Evolutionary conservation across 2,113 vertebrate genomes (phyloP).

Genomic region (Aptenodytes forsteri): DNA sequence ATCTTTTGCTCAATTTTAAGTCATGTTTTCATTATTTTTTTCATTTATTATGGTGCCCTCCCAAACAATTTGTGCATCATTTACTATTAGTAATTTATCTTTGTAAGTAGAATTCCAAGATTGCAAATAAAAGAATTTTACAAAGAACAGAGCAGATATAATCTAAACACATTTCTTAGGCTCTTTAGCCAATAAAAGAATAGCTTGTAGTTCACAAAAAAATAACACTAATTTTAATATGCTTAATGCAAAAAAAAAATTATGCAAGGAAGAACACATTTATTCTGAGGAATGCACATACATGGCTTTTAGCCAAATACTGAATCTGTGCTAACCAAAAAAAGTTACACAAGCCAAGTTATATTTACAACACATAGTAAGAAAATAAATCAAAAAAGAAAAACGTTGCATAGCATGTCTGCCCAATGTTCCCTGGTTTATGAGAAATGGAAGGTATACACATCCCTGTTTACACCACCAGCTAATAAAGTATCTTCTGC

Average conservation of each 20-base stretch:
- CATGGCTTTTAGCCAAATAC: slow-evolving; percentile 18
- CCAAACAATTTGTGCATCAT: background rate
- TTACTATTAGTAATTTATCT: background rate
- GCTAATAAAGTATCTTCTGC: background rate
- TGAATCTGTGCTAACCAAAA: slow-evolving; percentile 8
- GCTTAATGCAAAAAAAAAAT: background rate
- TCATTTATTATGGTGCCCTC: background rate
- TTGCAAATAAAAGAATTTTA: background rate
- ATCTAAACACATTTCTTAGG: background rate
- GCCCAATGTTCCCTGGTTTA: background rate
- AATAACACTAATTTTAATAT: background rate
- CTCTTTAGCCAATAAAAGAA: background rate
- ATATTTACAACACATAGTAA: background rate
- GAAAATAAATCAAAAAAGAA: background rate
- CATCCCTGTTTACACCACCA: background rate
- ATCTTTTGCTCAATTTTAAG: background rate
- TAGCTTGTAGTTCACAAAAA: background rate
- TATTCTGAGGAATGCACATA: slow-evolving; percentile 13
- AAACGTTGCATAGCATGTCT: background rate
- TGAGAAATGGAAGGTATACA: background rate
- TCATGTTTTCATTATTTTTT: background rate
- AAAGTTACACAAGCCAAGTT: slow-evolving; percentile 10
- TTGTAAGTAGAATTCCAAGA: background rate
- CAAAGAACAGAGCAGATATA: background rate
- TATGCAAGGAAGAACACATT: background rate